phyloP scores from a whole-genome alignment of 2,113 vertebrate genomes.

The Cyphomyrus discorhynchus region DNA sequence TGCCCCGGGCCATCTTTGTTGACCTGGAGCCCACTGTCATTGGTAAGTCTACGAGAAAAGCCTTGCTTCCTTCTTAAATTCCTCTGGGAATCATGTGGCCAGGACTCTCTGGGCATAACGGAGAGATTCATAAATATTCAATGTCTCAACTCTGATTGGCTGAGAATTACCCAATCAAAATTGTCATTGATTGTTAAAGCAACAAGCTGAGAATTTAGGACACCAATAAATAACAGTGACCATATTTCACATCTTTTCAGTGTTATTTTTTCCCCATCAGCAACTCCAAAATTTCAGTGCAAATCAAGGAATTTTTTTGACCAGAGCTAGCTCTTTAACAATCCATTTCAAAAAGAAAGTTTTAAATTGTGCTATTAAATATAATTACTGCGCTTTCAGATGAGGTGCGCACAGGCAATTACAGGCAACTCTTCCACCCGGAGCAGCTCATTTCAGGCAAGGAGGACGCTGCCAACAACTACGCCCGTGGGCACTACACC shows the following conservation, averaged over 20 bases:
- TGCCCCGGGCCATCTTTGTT: constrained; percentile 51
- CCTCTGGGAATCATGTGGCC: neutral
- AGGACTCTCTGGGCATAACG: neutral
- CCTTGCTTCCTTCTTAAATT: neutral
- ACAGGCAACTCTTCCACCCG: constrained; percentile 20
- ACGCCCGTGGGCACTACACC: constrained; percentile 20
- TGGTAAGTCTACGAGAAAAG: constrained; percentile 37
- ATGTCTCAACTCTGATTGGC: neutral
- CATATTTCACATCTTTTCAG: neutral
- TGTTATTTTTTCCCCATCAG: neutral
- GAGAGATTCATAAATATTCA: neutral
- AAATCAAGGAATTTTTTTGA: neutral
- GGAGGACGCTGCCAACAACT: constrained; percentile 21
- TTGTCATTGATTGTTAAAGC: neutral
- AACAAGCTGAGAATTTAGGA: neutral
- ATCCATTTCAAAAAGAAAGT: neutral
- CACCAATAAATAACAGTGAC: neutral
- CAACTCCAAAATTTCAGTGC: neutral
- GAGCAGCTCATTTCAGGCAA: constrained; percentile 23
- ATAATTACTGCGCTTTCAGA: constrained; percentile 42
- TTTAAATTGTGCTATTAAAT: neutral
- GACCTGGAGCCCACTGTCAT: constrained; percentile 61
- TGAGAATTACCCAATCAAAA: neutral
- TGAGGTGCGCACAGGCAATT: constrained; percentile 47
- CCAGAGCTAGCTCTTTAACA: neutral